Evolutionary conservation across 2,888 invertebrate species (phyloP).

Genomic region (Melanchra persicariae): DNA sequence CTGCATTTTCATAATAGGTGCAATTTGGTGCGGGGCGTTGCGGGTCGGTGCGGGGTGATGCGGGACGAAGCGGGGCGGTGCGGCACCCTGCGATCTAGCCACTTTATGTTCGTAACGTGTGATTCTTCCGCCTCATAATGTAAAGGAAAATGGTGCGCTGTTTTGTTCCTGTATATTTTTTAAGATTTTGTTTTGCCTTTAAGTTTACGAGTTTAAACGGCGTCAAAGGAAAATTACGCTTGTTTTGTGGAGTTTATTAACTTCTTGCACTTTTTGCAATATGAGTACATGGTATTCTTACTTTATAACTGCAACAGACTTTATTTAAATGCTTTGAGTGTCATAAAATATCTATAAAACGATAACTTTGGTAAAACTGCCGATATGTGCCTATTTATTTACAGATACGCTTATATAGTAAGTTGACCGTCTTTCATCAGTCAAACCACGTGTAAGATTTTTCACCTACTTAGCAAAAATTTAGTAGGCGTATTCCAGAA

Average conservation of each 20-base stretch:
- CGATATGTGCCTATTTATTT: background rate
- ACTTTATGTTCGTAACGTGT: conserved; percentile 58
- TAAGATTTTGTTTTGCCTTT: conserved; percentile 35
- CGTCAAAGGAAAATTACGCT: conserved; percentile 5
- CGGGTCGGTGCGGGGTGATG: conserved; percentile 31
- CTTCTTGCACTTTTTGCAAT: background rate
- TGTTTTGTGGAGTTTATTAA: background rate
- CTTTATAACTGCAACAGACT: background rate
- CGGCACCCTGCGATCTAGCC: conserved; percentile 43
- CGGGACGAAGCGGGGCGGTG: conserved; percentile 5
- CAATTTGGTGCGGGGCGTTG: conserved; percentile 48
- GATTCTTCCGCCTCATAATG: conserved; percentile 56
- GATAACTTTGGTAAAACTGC: background rate
- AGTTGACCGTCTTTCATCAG: too few species aligned
- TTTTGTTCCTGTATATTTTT: conserved; percentile 35
- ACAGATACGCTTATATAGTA: background rate
- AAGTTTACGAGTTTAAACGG: conserved; percentile 6
- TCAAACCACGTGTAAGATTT: background rate
- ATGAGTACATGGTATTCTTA: too few species aligned
- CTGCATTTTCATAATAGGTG: conserved; percentile 62
- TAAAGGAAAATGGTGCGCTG: conserved; percentile 48
- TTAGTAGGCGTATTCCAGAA: background rate
- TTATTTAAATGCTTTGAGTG: background rate
- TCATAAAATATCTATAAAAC: background rate
- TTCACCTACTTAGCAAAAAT: background rate